Base-by-base conservation (phyloP, 2,888 invertebrate genomes). In the Euproctis similis region DNA sequence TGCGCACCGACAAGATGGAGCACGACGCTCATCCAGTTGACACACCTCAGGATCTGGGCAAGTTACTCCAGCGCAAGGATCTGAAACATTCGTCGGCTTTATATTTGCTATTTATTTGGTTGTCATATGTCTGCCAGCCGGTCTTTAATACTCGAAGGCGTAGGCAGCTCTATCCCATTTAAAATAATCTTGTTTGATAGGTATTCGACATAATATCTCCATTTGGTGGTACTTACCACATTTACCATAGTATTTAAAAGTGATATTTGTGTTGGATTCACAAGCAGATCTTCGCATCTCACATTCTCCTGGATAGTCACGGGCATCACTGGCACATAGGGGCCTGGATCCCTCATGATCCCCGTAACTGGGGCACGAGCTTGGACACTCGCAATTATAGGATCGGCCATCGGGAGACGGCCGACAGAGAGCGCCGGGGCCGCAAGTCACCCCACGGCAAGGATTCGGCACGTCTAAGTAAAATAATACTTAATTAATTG, bases 31-130 rank as follows among this genome's bases (percentile, higher is more conserved):
- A 76, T 94, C 93, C 61, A 96, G 78, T 67, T 93, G 94, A 72
- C 96, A 96, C 53, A 94, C 88, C 77, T 95, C 93, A 13, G 92
- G 92, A 46, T 91, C 89, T 6, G 91, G 88, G 71, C 96, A 96
- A 50, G 88, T 87, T 34, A 93, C 87, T 33, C 89, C 91, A 19
- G 90, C 88, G 68, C 96, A 96, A 2, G 96, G 96, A 86, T 96
- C 96, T 95, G 85, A 0, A 41, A 41, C 23, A n/a, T 12, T 19
- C 4, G 14, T 14, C 4, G n/a, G n/a, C n/a, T n/a, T n/a, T n/a
- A n/a, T n/a, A n/a, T n/a, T n/a, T n/a, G n/a, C n/a, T n/a, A n/a
- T n/a, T n/a, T n/a, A n/a, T n/a, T n/a, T n/a, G n/a, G n/a, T n/a
- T n/a, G n/a, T n/a, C n/a, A n/a, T n/a, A n/a, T n/a, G n/a, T n/a